Conservation (phyloP, 2,113 vertebrate genomes). For the Centropus unirufus region DNA sequence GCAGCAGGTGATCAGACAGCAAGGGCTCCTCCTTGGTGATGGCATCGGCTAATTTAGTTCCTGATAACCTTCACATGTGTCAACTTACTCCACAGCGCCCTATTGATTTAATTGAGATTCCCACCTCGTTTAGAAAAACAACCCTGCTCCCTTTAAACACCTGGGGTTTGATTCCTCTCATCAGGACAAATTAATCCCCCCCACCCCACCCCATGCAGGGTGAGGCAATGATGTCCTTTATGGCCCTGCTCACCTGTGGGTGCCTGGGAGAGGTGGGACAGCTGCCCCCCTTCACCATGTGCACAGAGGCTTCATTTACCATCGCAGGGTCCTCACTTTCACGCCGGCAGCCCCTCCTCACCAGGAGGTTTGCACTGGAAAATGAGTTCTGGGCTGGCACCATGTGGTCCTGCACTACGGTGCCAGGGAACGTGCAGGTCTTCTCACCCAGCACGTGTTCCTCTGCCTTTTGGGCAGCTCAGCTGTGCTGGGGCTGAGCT, state of each 20-base stretch:
- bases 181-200: too few species aligned
- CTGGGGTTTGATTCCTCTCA: fast-evolving
- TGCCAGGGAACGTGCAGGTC: not conserved
- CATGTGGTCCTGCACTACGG: not conserved
- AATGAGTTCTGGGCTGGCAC: not conserved
- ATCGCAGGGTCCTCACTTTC: not conserved
- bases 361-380: not conserved
- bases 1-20: not conserved
- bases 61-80: not conserved
- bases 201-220: too few species aligned
- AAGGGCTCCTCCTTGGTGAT: not conserved
- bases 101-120: not conserved
- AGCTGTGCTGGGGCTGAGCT: not conserved
- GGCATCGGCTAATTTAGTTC: not conserved
- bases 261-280: not conserved
- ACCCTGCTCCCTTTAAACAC: not conserved
- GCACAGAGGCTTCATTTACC: not conserved
- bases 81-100: not conserved
- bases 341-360: not conserved
- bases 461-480: not conserved
- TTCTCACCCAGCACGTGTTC: not conserved
- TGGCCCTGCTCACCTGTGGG: not conserved
- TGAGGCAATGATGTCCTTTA: fast-evolving
- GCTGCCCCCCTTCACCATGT: not conserved
- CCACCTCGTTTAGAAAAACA: not conserved